Conservation (phyloP, 2,888 invertebrate genomes). For the Aleiodes testaceus region DNA sequence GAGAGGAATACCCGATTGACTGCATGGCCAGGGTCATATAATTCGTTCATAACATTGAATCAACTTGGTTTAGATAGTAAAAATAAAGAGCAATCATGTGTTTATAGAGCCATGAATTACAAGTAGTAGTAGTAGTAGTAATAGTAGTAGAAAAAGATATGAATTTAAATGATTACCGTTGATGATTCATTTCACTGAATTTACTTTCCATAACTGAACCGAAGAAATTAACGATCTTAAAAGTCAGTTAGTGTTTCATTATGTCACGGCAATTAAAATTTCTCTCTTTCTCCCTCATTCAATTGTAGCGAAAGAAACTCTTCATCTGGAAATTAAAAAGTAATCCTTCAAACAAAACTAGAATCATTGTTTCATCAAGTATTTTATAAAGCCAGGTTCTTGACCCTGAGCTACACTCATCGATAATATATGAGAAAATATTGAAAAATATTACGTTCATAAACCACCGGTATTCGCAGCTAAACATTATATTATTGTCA, state of each 20-base stretch:
- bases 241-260: conserved; percentile 4
- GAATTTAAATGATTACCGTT: background rate
- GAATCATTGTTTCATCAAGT: background rate
- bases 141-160: background rate
- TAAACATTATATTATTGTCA: background rate
- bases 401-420: background rate
- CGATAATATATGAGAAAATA: background rate
- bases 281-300: background rate
- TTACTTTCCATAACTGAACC: background rate
- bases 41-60: conserved; percentile 33
- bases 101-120: background rate
- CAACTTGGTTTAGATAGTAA: conserved; percentile 10
- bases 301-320: background rate
- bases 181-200: background rate
- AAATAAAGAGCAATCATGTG: background rate
- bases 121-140: too few relatives aligned
- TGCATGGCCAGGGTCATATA: conserved; percentile 60
- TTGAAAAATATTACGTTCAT: background rate
- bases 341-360: background rate
- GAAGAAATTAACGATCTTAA: background rate
- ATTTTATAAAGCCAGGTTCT: conserved; percentile 3
- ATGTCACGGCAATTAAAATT: background rate
- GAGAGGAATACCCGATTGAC: conserved; percentile 43
- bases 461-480: background rate
- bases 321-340: background rate